These are phyloP conservation scores for Puma concolor DNA, from an alignment of 2,113 vertebrate genomes.

Conservation along the genomic window DNA sequence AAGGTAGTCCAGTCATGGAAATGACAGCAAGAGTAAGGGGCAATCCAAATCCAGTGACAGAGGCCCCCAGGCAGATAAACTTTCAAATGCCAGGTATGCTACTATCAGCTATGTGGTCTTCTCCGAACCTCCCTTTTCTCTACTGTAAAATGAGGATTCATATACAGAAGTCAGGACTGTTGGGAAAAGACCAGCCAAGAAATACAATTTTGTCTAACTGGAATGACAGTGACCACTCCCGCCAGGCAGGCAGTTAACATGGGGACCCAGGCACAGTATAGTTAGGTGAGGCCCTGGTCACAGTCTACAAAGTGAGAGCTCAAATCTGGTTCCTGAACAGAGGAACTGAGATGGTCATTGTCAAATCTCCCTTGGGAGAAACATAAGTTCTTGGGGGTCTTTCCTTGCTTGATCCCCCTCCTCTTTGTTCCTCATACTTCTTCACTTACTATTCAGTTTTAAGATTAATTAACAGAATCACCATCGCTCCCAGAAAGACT, in stretches of 20 bases:
- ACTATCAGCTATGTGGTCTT: background rate
- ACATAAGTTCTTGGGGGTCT: background rate
- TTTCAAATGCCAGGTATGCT: background rate
- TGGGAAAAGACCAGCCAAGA: background rate
- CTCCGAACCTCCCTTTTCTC: background rate
- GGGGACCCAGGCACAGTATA: too few species aligned
- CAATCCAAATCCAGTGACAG: too few species aligned
- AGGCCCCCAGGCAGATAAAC: background rate
- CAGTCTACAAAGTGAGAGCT: background rate
- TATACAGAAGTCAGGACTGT: background rate
- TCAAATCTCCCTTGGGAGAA: background rate
- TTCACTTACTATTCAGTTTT: background rate
- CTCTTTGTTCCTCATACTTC: background rate
- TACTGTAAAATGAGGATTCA: background rate
- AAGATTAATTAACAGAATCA: background rate
- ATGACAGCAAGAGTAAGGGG: background rate
- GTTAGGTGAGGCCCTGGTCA: background rate
- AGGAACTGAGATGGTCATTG: background rate
- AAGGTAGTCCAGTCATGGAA: background rate
- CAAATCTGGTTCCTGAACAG: background rate
- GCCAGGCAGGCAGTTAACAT: background rate
- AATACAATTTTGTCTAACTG: background rate
- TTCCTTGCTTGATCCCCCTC: rapidly evolving
- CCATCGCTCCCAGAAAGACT: background rate
- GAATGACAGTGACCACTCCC: background rate